Base-by-base conservation (phyloP, 1,140 invertebrate species). In the Arion vulgaris region DNA sequence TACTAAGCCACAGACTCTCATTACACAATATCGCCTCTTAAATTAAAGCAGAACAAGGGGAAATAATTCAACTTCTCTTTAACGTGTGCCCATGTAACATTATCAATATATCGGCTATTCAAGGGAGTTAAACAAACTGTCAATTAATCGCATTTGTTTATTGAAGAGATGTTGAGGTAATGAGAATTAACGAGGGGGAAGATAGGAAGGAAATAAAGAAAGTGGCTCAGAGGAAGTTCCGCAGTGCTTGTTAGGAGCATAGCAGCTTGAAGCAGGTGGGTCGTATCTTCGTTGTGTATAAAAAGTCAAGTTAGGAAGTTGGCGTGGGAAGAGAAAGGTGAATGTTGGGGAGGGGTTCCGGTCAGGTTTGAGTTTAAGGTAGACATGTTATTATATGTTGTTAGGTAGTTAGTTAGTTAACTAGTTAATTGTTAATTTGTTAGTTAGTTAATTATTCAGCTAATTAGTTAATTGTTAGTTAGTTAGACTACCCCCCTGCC, bases 131-230 rank as follows among this genome's bases (percentile, higher is more conserved):
- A 69, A 80, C 78, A 80, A 80, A 80, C 66, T 80, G 66, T 51
- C 71, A 34, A 71, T 71, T 71, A 71, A 80, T 80, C 62, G 28
- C 38, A 80, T 80, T 80, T 80, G 78, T 80, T 80, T 80, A 80
- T 71, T 39, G n/a, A 28, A 39, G 26, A 7, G 78, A 80, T 45
- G 62, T n/a, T 1, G 32, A 32, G 62, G 23, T 80, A 80, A 80
- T 80, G 78, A 80, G 78, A 80, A 69, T 69, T 71, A 80, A 51
- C 62, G 38, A 80, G 74, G 32, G 74, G 2, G 32, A 57, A 53
- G 49, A 32, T 5, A 49, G 28, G 26, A 73, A 73, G 41, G 41
- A 73, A 38, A 39, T 0, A 73, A 28, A 39, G 23, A 39, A 32
- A 26, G 49, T n/a, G 49, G 74, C 9, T 13, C 15, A 53, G n/a